These are phyloP conservation scores for Neocrepidodera transversa DNA, from an alignment of 2,888 invertebrate genomes.

Conservation along the genomic window DNA sequence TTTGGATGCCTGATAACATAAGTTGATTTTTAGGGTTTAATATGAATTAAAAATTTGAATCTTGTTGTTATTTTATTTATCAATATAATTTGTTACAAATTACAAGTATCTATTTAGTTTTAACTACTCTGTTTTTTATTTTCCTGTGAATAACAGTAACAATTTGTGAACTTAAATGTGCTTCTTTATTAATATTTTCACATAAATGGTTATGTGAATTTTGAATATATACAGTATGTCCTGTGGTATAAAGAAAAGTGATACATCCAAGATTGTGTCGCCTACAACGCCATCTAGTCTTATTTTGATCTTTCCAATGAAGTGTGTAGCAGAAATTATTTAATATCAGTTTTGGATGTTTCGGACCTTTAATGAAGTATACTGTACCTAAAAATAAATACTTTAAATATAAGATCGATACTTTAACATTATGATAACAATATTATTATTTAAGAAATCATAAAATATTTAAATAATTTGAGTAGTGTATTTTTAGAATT, in stretches of 20 bases:
- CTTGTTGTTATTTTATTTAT: too few relatives aligned
- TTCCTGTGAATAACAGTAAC: constrained; percentile 15
- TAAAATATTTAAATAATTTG: too few relatives aligned
- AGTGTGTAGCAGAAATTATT: constrained; percentile 41
- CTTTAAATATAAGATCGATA: too few relatives aligned
- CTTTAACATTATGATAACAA: too few relatives aligned
- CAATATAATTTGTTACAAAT: too few relatives aligned
- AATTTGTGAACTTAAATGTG: constrained; percentile 16
- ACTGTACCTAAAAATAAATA: constrained; percentile 41
- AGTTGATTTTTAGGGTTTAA: too few relatives aligned
- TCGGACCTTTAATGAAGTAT: constrained; percentile 41
- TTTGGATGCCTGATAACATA: too few relatives aligned
- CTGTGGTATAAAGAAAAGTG: constrained; percentile 38
- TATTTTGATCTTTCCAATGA: constrained; percentile 34
- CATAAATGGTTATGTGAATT: constrained; percentile 37
- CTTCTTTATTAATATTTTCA: constrained; percentile 10
- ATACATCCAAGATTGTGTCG: constrained; percentile 36
- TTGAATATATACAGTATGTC: constrained; percentile 27
- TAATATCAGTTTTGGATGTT: constrained; percentile 44
- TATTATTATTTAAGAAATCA: too few relatives aligned
- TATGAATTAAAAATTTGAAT: too few relatives aligned
- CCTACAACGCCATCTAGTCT: constrained; percentile 45
- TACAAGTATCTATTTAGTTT: too few relatives aligned
- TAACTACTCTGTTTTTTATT: constrained; percentile 14
- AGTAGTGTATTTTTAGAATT: too few relatives aligned